A percentile compares a stretch with the other conserved stretches of the same genome.
phyloP scores from a whole-genome alignment of 2,888 invertebrate genomes.

The Danaus chrysippus region DNA sequence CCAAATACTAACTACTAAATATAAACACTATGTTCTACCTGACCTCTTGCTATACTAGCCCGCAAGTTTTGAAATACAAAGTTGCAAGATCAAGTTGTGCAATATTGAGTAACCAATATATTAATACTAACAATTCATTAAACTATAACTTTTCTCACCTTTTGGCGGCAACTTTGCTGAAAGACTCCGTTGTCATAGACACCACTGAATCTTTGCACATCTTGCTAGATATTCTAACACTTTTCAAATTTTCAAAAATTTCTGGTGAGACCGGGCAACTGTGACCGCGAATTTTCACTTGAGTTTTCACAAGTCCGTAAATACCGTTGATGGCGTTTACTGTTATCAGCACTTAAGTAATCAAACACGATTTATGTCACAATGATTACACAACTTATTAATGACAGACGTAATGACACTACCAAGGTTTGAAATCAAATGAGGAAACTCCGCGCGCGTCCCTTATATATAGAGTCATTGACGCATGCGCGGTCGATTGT shows the following conservation, averaged over 20 bases:
- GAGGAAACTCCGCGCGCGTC: conserved; percentile 39
- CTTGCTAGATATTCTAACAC: conserved; percentile 55
- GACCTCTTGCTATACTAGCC: too few species aligned
- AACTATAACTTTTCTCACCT: conserved; percentile 51
- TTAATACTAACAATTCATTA: conserved; percentile 10
- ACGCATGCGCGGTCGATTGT: conserved; percentile 42
- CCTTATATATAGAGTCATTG: conserved; percentile 40
- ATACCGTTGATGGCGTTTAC: conserved; percentile 35
- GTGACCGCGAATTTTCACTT: conserved; percentile 45
- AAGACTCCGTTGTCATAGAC: conserved; percentile 67
- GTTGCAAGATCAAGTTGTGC: background rate
- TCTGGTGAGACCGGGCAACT: conserved; percentile 43
- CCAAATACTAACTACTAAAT: too few species aligned
- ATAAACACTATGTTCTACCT: too few species aligned
- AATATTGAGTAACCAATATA: conserved; percentile 13
- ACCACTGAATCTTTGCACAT: conserved; percentile 72
- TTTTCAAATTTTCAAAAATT: conserved; percentile 60
- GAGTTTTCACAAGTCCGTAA: conserved; percentile 45
- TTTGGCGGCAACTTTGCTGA: conserved; percentile 72
- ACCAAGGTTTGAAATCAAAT: conserved; percentile 49
- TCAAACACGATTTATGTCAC: conserved; percentile 56
- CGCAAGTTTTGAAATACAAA: background rate
- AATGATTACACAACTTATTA: conserved; percentile 67
- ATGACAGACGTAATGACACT: conserved; percentile 48
- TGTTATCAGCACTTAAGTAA: conserved; percentile 35